Evolutionary conservation across 2,113 vertebrate genomes (phyloP).

Genomic region (Butastur rufipennis): DNA sequence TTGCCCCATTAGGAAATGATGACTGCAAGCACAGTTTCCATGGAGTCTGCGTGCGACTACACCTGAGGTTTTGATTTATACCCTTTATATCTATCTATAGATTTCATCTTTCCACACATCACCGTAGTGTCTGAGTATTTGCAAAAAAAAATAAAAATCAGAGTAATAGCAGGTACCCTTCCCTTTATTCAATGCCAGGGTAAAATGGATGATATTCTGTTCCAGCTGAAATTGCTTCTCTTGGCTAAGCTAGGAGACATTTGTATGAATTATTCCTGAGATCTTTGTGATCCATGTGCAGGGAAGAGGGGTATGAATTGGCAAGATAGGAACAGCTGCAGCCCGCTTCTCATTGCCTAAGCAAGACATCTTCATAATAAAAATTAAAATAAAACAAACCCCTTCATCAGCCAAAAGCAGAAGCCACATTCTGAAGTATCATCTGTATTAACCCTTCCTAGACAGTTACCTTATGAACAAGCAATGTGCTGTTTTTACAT

Average conservation of each 20-base stretch:
- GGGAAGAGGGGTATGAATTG: not conserved
- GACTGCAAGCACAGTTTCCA: not conserved
- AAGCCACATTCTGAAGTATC: not conserved
- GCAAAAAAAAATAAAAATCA: not conserved
- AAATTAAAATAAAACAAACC: not conserved
- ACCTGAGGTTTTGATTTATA: not conserved
- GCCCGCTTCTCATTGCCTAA: not conserved
- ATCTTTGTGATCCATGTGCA: not conserved
- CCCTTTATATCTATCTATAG: not conserved
- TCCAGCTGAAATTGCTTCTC: slow-evolving; percentile 27
- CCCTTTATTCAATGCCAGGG: not conserved
- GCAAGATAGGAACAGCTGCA: not conserved
- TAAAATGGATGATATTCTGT: not conserved
- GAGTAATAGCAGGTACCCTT: not conserved
- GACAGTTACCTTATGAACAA: not conserved
- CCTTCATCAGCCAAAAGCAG: not conserved
- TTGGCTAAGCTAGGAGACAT: not conserved
- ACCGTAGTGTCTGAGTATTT: not conserved
- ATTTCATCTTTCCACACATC: not conserved
- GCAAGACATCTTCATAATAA: not conserved
- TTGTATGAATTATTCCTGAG: slow-evolving; percentile 4
- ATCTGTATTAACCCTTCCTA: not conserved
- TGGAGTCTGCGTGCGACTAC: not conserved
- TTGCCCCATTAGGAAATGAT: not conserved
- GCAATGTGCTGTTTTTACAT: rapidly evolving